These are phyloP conservation scores for Oenanthe oenanthe DNA, from an alignment of 2,113 vertebrate genomes.

Conservation along the genomic window DNA sequence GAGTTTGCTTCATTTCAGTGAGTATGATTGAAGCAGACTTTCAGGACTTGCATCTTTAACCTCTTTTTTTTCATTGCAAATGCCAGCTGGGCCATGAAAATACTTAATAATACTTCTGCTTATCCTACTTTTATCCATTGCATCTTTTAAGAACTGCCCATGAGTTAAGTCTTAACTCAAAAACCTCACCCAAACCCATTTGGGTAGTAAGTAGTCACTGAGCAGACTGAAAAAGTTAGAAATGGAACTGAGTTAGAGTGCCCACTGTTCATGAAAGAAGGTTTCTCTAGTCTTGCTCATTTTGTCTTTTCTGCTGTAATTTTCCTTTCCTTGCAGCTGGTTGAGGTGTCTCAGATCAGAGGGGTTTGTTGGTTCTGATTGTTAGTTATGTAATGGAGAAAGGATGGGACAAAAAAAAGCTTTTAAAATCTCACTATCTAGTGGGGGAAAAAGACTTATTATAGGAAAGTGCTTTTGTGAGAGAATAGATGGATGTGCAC, in stretches of 20 bases:
- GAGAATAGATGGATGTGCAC: fast-evolving
- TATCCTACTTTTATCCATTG: neutral
- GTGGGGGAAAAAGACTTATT: neutral
- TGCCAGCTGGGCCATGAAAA: neutral
- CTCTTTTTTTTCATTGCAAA: neutral
- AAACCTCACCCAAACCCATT: neutral
- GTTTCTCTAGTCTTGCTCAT: neutral
- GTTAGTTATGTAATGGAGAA: fast-evolving
- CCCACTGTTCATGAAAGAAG: no score
- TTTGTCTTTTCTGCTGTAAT: neutral
- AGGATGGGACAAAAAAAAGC: neutral
- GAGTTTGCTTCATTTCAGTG: neutral
- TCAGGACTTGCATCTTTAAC: no score
- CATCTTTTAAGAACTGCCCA: neutral
- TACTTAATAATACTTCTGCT: neutral
- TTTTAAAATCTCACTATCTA: neutral
- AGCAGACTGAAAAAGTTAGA: neutral
- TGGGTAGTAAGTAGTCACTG: neutral
- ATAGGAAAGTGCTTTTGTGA: neutral
- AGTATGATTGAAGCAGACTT: neutral
- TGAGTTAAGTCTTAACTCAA: fast-evolving
- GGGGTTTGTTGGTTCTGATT: neutral
- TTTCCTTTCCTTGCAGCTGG: neutral
- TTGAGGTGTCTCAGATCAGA: neutral
- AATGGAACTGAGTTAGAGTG: neutral